Evolutionary conservation across 2,888 invertebrate genomes (phyloP), one percentile per base, ranked within the genome.

Genomic region (Xanthorhoe spadicearia): DNA sequence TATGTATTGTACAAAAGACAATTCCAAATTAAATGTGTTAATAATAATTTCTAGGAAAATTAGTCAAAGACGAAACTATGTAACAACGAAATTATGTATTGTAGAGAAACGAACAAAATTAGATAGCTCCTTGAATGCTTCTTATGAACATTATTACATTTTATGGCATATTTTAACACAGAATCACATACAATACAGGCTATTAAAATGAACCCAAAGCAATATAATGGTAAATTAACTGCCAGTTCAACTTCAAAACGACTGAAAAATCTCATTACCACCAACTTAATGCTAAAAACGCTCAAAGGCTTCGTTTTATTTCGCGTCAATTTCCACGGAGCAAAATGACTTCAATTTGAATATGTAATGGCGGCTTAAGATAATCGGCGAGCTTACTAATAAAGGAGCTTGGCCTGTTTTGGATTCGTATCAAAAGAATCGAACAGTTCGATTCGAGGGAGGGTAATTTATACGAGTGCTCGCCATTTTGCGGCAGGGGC

Each of bases 351-450:
- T 83, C 92, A 90, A 93, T 93, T 93, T 93, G 92, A 93, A 93
- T 93, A 93, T 93, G 93, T 93, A 93, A 93, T 92, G 88, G 89
- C 73, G 86, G 92, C 92, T 92, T 91, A 91, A 87, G 87, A 93
- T 93, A 93, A 93, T 92, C 93, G 92, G 87, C 81, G 87, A 90
- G 92, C 93, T 93, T 93, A 92, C 93, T 93, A 92, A 93, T 93
- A 93, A 93, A 90, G 91, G 88, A 83, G 85, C 88, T 85, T 91
- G 59, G 59, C 48, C 54, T 58, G 58, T 62, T 88, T 90, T 89
- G 91, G 85, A 86, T 82, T 81, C 88, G 87, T 85, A 86, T 90
- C 92, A 90, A 91, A 93, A 92, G 92, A 92, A 93, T 93, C 92
- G 92, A 92, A 90, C 87, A 8, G 89, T 90, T 89, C 89, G 86